Evolutionary conservation across 2,888 invertebrate genomes (phyloP).

Genomic region (Drosophila atripex): DNA sequence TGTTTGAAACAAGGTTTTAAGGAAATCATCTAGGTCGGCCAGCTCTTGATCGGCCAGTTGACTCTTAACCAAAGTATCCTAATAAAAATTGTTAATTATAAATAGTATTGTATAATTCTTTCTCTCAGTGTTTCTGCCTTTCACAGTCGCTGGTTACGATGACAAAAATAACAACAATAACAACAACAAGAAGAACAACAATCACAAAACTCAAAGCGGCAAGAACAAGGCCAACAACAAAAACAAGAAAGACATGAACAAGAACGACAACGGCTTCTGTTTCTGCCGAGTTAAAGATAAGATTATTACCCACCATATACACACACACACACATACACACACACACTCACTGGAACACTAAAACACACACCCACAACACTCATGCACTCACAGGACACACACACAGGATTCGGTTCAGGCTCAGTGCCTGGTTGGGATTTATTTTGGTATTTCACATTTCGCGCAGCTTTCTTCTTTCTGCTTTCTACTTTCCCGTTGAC

Average conservation of each 20-base stretch:
- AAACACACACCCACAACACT: conserved; percentile 3
- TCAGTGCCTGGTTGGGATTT: conserved; percentile 47
- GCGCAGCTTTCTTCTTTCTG: neutral
- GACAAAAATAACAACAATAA: conserved; percentile 37
- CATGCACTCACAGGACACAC: conserved; percentile 1
- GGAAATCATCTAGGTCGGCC: too few relatives aligned
- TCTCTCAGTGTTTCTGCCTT: conserved; percentile 36
- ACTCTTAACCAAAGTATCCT: too few relatives aligned
- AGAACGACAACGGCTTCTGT: conserved; percentile 50
- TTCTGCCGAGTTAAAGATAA: conserved; percentile 60
- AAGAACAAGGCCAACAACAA: conserved; percentile 20
- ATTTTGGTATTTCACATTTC: conserved; percentile 41
- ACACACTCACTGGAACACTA: conserved; percentile 6
- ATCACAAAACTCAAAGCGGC: conserved; percentile 4
- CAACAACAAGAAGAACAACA: neutral
- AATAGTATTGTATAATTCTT: too few relatives aligned
- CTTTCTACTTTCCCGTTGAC: conserved; percentile 22
- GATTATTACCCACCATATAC: conserved; percentile 49
- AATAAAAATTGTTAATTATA: too few relatives aligned
- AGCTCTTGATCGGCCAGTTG: too few relatives aligned
- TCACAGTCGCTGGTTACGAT: conserved; percentile 47
- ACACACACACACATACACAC: conserved; percentile 39
- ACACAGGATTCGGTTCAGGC: conserved; percentile 12
- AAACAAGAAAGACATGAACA: conserved; percentile 17
- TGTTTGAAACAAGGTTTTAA: too few relatives aligned